Percentiles rank a stretch among this genome's conserved stretches.
Conservation (phyloP, 2,797 vertebrate genomes). For the Astyanax mexicanus region DNA sequence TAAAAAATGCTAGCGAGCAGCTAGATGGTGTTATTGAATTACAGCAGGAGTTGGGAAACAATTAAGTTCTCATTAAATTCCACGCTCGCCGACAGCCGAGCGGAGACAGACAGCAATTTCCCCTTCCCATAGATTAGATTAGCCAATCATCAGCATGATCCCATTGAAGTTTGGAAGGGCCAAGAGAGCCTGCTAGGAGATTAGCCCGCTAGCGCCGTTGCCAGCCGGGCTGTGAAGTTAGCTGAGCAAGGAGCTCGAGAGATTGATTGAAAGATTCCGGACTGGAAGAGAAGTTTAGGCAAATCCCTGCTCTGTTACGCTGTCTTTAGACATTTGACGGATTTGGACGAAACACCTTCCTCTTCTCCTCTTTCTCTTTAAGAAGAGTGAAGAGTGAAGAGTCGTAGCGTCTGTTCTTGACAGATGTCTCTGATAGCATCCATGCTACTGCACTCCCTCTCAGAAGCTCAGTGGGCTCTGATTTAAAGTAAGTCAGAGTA, state of each 20-base stretch:
- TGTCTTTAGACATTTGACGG: neutral
- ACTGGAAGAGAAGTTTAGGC: slow-evolving; percentile 44
- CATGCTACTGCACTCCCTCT: neutral
- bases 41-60: slow-evolving; percentile 61
- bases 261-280: slow-evolving; percentile 58
- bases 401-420: neutral
- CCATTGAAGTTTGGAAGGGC: slow-evolving; percentile 56
- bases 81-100: slow-evolving; percentile 45
- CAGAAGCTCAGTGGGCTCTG: neutral
- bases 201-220: slow-evolving; percentile 48
- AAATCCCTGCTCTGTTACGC: slow-evolving; percentile 39
- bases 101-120: slow-evolving; percentile 59
- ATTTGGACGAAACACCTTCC: slow-evolving; percentile 28
- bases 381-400: too few species aligned
- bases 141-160: slow-evolving; percentile 55
- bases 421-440: neutral
- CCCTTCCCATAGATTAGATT: slow-evolving; percentile 60
- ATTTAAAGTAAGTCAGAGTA: slow-evolving; percentile 41
- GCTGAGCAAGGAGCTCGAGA: slow-evolving; percentile 26
- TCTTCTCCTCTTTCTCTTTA: too few species aligned
- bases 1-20: slow-evolving; percentile 47
- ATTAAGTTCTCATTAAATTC: slow-evolving; percentile 62
- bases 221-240: slow-evolving; percentile 38
- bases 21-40: slow-evolving; percentile 57
- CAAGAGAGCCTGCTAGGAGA: slow-evolving; percentile 48